Percentiles rank a stretch among this genome's conserved stretches.
These are phyloP conservation scores for Rachycentron canadum DNA, from an alignment of 2,797 vertebrate species.

Conservation along the genomic window DNA sequence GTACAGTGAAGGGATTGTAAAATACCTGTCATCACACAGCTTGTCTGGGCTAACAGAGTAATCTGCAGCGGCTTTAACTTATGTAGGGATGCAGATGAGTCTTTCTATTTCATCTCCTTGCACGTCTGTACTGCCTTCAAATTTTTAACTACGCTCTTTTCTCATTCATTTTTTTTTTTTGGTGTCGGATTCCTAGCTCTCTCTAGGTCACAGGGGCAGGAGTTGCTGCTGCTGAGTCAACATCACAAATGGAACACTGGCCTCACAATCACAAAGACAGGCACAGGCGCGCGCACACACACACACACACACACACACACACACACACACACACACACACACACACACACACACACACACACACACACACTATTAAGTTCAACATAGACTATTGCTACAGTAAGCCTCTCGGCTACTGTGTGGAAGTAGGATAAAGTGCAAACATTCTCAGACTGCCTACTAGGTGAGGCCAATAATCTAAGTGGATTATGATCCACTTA, in stretches of 20 bases:
- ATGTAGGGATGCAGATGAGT: neutral
- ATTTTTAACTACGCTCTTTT: conserved; percentile 28
- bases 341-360: neutral
- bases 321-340: conserved; percentile 21
- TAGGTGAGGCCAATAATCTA: conserved; percentile 51
- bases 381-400: conserved; percentile 30
- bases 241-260: conserved; percentile 75
- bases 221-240: conserved; percentile 76
- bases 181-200: conserved; percentile 43
- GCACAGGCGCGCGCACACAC: conserved; percentile 25
- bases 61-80: neutral
- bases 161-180: conserved; percentile 46
- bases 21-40: neutral
- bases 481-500: conserved; percentile 25
- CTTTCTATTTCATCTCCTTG: conserved; percentile 37
- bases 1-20: neutral
- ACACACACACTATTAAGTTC: conserved; percentile 32
- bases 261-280: conserved; percentile 46
- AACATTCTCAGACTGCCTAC: conserved; percentile 60
- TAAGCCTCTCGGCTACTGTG: conserved; percentile 60
- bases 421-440: conserved; percentile 54
- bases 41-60: neutral
- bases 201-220: conserved; percentile 72
- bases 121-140: conserved; percentile 29
- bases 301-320: conserved; percentile 29